Percentiles rank a stretch among this genome's conserved stretches.
Conservation (phyloP, 1,140 invertebrate genomes). For the Scaptodrosophila lebanonensis region DNA sequence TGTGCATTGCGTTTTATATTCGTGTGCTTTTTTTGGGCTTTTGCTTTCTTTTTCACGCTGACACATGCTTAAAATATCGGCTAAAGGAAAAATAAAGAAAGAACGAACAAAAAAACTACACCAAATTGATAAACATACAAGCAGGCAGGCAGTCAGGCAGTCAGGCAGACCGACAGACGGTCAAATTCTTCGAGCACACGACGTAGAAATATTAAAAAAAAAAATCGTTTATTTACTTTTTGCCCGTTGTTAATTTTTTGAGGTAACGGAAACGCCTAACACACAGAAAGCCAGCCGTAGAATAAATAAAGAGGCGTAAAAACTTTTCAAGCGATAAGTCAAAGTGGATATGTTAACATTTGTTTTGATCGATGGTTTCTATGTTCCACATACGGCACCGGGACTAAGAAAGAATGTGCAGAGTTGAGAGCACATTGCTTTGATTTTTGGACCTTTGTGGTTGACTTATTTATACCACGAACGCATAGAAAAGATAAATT, state of each 20-base stretch:
- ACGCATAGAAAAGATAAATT: too few species aligned
- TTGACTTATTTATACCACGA: too few species aligned
- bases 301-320: conserved; percentile 58
- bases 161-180: too few species aligned
- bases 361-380: conserved; percentile 45
- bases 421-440: background rate
- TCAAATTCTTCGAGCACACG: too few species aligned
- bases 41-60: conserved; percentile 56
- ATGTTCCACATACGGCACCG: conserved; percentile 41
- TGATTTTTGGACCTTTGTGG: conserved; percentile 29
- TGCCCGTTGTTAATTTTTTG: conserved; percentile 48
- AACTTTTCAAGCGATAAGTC: conserved; percentile 54
- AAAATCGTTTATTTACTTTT: conserved; percentile 59
- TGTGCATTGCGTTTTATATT: too few species aligned
- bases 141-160: background rate
- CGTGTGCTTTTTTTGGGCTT: conserved; percentile 32
- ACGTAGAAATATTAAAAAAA: conserved; percentile 32
- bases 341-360: conserved; percentile 48
- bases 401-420: background rate
- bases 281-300: conserved; percentile 11
- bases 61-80: conserved; percentile 53
- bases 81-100: background rate
- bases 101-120: background rate
- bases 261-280: conserved; percentile 38
- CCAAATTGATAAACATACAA: conserved; percentile 33